These are phyloP conservation scores for Megathymus violae DNA, from an alignment of 1,140 invertebrate species.

Conservation along the genomic window DNA sequence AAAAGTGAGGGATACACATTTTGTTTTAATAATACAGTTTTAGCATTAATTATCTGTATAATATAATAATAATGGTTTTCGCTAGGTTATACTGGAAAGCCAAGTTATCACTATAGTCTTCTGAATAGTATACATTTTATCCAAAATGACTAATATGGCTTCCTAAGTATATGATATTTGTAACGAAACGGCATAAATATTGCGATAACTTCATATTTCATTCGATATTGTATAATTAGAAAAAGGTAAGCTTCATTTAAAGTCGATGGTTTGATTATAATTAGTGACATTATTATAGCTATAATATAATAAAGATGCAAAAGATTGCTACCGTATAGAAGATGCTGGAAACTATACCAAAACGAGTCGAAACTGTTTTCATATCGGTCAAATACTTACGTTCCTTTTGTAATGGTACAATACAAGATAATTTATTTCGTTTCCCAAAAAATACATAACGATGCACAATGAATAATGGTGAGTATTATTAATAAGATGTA, in stretches of 20 bases:
- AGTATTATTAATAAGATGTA: slow-evolving; percentile 29
- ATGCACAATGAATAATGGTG: background rate
- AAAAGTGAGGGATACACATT: background rate
- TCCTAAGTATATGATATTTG: background rate
- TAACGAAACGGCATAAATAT: background rate
- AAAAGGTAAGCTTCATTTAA: background rate
- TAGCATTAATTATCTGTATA: too few species aligned
- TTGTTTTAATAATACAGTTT: slow-evolving; percentile 5
- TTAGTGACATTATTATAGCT: too few species aligned
- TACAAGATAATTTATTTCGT: too few species aligned
- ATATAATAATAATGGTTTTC: slow-evolving; percentile 1
- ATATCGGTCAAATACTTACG: too few species aligned
- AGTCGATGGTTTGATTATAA: too few species aligned
- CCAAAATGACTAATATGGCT: slow-evolving; percentile 2
- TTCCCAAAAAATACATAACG: background rate
- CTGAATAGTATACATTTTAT: slow-evolving; percentile 14
- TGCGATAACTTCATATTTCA: background rate
- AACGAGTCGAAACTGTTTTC: too few species aligned
- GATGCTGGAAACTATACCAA: background rate
- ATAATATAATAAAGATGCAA: too few species aligned
- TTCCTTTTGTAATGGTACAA: too few species aligned
- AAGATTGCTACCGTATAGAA: too few species aligned
- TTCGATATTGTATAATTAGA: slow-evolving; percentile 7
- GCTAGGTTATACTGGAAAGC: slow-evolving; percentile 16
- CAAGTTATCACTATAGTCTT: background rate